Base-by-base conservation (phyloP, 2,797 vertebrate species). In the Typhlichthys eigenmanni region DNA sequence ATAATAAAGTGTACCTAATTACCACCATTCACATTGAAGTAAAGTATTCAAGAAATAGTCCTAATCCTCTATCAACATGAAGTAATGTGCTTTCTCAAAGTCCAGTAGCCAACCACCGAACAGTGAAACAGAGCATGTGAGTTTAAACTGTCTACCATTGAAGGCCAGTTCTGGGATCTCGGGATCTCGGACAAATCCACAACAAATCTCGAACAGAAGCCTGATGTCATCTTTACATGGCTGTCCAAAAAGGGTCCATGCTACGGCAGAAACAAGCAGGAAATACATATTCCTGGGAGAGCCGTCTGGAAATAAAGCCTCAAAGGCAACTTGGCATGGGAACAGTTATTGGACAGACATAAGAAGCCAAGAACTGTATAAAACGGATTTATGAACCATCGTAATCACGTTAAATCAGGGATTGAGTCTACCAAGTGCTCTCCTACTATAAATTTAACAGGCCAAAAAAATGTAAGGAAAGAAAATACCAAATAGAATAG, bases 391-490 rank as follows among this genome's bases (percentile, higher is more conserved):
- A 71, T 47, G 13, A 52, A 13, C 32, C 50, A 53, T 55, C 62
- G 76, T 58, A 19, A 17, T 43, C 48, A 4, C 68, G 53, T 73
- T 19, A 32, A 52, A 66, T 61, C 4, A 53, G n/a, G 43, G 6
- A 69, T 47, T 53, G 29, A 34, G 62, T 64, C 57, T 55, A 47
- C 13, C 19, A 52, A 55, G 53, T 60, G 55, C 62, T 50, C 58
- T 47, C 49, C 68, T 7, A 55, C 54, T 54, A 66, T 43, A 67
- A 75, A 71, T 47, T 65, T 68, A 66, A 12, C 68, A 62, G 43
- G 51, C 49, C 46, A 64, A 68, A 55, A 70, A 59, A 55, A 6
- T 12, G 0, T 4, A 29, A 29, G 24, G 24, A 29, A 29, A 29
- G 4, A 55, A 50, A 69, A 69, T 59, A 55, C 51, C 68, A 62